Conservation (phyloP, 2,113 vertebrate genomes). For the Eretmochelys imbricata region DNA sequence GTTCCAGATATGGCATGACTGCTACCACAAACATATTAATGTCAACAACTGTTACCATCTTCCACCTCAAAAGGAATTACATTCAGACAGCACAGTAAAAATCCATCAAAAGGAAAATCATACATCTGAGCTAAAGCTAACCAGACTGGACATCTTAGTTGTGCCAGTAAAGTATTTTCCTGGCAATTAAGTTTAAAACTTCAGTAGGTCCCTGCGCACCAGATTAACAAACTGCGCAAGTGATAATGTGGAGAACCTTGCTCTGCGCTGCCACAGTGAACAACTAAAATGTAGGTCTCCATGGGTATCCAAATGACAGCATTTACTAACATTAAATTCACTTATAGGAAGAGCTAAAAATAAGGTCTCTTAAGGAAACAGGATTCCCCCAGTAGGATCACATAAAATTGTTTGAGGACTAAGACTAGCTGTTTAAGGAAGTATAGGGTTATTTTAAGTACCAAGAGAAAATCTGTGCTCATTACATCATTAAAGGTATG, state of each 20-base stretch:
- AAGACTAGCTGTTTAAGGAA: background rate
- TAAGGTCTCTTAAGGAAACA: background rate
- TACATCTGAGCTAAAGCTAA: conserved; percentile 1
- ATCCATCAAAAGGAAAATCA: background rate
- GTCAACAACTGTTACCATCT: conserved; percentile 58
- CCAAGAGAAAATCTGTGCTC: background rate
- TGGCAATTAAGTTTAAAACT: rapidly evolving
- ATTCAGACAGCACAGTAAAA: background rate
- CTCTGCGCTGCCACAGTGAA: background rate
- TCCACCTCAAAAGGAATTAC: background rate
- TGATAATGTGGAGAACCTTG: background rate
- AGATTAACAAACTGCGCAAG: background rate
- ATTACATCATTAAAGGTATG: rapidly evolving
- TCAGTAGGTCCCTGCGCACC: background rate
- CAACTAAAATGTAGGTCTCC: background rate
- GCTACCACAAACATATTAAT: conserved; percentile 58
- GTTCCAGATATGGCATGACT: too few relatives aligned
- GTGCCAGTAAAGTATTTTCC: conserved; percentile 49
- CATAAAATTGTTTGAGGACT: background rate
- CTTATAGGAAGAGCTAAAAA: background rate
- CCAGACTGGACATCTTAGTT: conserved; percentile 7
- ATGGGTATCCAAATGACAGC: background rate
- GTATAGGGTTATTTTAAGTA: background rate
- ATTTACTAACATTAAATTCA: background rate
- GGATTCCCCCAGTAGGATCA: background rate